Evolutionary conservation across 2,113 vertebrate genomes (phyloP), one percentile per base, ranked within the genome.

Genomic region (Triplophysa tibetana): DNA sequence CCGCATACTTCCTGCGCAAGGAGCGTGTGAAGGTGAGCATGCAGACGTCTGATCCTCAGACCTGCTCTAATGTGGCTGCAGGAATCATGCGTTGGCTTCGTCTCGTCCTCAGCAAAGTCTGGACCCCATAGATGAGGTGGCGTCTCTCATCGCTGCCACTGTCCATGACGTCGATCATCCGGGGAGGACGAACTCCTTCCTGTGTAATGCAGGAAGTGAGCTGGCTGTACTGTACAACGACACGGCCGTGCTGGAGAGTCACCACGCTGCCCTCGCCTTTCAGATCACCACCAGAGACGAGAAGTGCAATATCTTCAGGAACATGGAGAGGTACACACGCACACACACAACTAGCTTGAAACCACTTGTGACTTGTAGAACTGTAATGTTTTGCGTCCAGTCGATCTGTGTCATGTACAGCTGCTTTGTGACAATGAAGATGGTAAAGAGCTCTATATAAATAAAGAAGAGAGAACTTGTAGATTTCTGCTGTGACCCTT

Each of bases 121-220:
- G 86, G 97, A 99, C 81, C 96, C 93, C 0, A 93, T 96, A 0
- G 97, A 99, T 1, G 94, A 97, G 84, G 96, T 95, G 14, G 96
- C 97, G 0, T 95, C 97, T 5, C 93, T 99, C 83, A 97, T 99
- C 2, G 97, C 98, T 69, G 98, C 98, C 38, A 93, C 95, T 0
- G 93, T 99, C 14, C 98, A 99, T 0, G 97, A 99, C 0, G 94
- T 99, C 83, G 98, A 98, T 88, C 98, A 99, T 84, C 98, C 97
- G 0, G 98, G 97, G 64, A 93, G 96, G 56, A 98, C 97, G 64
- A 99, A 97, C 86, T 96, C 96, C 38, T 99, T 99, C 93, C 93
- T 99, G 86, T 99, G 98, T 86, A 99, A 99, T 0, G 93, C 96
- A 1, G 96, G 95, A 14, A 98, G 95, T 0, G 93, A 96, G 84